A percentile compares a stretch with the other conserved stretches of the same genome.
Conservation (phyloP, 64 coral and sea anemone species). For the Catalaphyllia jardinei region DNA sequence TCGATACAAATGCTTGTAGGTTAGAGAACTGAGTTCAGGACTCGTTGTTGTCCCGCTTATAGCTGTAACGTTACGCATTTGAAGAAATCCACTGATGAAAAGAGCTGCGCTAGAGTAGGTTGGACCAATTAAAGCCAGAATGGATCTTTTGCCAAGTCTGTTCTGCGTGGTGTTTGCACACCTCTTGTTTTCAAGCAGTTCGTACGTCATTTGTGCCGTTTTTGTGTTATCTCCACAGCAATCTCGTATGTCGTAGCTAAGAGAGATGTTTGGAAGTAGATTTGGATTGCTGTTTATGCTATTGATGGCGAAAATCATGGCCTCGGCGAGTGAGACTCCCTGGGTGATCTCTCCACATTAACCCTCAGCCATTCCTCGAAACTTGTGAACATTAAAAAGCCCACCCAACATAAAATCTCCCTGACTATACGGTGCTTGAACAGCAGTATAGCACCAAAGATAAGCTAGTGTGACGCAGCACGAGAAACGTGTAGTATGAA, state of each 20-base stretch:
- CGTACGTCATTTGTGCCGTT: background rate
- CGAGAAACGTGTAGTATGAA: background rate
- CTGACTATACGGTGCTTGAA: background rate
- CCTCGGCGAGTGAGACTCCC: background rate
- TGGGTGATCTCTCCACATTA: background rate
- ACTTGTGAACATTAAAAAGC: background rate
- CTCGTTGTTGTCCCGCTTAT: background rate
- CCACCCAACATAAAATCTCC: background rate
- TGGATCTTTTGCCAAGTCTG: background rate
- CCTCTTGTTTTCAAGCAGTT: background rate
- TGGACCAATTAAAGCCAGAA: background rate
- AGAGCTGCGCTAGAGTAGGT: background rate
- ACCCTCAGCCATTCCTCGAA: background rate
- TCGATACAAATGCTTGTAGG: constrained; percentile 39
- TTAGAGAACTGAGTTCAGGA: background rate
- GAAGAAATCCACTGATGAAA: background rate
- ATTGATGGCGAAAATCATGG: background rate
- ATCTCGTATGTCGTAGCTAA: background rate
- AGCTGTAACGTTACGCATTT: background rate
- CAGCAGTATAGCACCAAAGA: background rate
- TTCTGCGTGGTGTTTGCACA: background rate
- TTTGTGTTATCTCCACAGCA: background rate
- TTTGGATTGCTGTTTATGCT: background rate
- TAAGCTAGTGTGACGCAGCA: background rate
- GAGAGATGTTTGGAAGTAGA: background rate